These are phyloP conservation scores for Gracilinanus agilis DNA, from an alignment of 2,113 vertebrate species.

Conservation along the genomic window DNA sequence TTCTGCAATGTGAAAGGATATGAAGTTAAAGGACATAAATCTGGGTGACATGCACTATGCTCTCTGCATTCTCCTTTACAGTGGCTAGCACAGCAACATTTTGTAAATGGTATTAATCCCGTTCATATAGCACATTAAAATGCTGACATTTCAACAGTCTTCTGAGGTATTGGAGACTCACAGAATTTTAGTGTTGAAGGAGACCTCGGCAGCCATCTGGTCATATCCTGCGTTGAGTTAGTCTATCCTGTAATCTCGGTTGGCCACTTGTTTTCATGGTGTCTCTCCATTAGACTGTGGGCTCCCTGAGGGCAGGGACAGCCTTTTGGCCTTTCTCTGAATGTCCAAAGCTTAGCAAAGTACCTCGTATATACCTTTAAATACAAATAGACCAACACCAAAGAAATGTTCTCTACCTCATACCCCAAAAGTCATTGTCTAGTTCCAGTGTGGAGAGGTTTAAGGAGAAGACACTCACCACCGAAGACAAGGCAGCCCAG, in stretches of 20 bases:
- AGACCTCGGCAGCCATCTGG: neutral
- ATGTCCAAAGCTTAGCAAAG: neutral
- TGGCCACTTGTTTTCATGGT: neutral
- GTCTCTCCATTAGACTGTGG: neutral
- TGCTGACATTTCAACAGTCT: neutral
- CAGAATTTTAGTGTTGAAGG: neutral
- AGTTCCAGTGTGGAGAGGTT: neutral
- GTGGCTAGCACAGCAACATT: constrained; percentile 4
- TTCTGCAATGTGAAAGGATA: constrained; percentile 22
- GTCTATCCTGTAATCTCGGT: neutral
- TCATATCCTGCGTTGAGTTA: neutral
- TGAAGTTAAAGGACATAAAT: constrained; percentile 42
- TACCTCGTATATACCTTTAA: neutral
- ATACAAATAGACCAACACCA: neutral
- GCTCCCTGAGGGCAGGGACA: neutral
- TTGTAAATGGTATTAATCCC: constrained; percentile 11
- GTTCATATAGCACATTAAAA: neutral
- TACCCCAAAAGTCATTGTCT: neutral
- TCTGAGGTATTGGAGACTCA: neutral
- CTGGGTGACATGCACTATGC: neutral
- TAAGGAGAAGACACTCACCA: neutral
- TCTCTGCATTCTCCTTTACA: neutral
- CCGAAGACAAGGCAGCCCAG: neutral
- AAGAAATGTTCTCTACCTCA: neutral
- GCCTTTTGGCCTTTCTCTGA: neutral